phyloP scores from a whole-genome alignment of 2,113 vertebrate genomes.

The Notarius lentiginosus region DNA sequence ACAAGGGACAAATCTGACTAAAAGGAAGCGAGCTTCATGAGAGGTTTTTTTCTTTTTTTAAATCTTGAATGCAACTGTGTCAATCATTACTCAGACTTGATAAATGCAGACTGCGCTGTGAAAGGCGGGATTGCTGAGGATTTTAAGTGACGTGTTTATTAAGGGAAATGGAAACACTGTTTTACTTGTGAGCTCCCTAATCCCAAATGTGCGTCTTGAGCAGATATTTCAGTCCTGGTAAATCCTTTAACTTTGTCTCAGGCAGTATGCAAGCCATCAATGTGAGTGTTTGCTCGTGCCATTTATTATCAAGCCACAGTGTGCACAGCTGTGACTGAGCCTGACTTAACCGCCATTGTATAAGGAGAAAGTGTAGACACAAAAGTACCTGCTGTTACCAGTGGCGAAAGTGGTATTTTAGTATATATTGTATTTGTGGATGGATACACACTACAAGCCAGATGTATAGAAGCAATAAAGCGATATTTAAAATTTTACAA shows the following conservation, averaged over 20 bases:
- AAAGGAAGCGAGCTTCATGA: background rate
- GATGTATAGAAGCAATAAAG: background rate
- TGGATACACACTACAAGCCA: background rate
- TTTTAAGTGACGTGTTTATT: slow-evolving; percentile 49
- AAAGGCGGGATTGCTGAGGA: background rate
- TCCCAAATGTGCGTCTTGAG: slow-evolving; percentile 22
- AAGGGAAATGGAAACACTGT: slow-evolving; percentile 32
- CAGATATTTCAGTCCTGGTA: slow-evolving; percentile 23
- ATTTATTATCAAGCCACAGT: slow-evolving; percentile 42
- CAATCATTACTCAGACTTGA: background rate
- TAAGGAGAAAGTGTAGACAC: slow-evolving; percentile 1
- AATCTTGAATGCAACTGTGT: background rate
- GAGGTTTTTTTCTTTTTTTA: background rate
- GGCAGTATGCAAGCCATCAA: slow-evolving; percentile 2
- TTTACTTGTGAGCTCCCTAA: slow-evolving; percentile 8
- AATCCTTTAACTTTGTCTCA: slow-evolving; percentile 40
- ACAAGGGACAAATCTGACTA: background rate
- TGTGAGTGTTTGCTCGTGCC: slow-evolving; percentile 29
- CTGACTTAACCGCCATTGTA: slow-evolving; percentile 13
- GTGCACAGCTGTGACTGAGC: slow-evolving; percentile 32
- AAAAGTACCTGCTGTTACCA: slow-evolving; percentile 31
- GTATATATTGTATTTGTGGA: background rate
- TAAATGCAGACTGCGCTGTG: slow-evolving; percentile 6
- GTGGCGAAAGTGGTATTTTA: background rate
- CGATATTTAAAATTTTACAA: background rate